These are phyloP conservation scores for Protaetia brevitarsis DNA, from an alignment of 1,140 invertebrate genomes.

Conservation along the genomic window DNA sequence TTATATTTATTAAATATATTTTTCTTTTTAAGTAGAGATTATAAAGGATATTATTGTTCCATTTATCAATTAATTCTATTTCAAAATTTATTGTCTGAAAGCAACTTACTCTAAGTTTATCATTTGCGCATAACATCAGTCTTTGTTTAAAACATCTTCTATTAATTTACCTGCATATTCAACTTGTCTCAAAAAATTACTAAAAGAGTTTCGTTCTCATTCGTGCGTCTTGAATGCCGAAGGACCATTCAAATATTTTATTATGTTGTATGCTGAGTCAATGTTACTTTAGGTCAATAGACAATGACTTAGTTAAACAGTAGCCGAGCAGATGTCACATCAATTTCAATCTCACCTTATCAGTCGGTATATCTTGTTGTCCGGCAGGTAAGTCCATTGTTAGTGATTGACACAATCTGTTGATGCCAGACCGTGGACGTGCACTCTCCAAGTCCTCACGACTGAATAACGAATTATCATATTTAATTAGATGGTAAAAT, in stretches of 20 bases:
- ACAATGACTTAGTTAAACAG: conserved; percentile 23
- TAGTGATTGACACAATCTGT: conserved; percentile 23
- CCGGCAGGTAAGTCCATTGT: conserved; percentile 5
- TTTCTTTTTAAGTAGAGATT: too few species aligned
- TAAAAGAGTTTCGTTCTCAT: neutral
- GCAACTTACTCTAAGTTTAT: too few species aligned
- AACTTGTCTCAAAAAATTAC: too few species aligned
- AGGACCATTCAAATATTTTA: neutral
- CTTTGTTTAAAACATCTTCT: too few species aligned
- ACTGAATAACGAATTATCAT: conserved; percentile 5
- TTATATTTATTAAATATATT: too few species aligned
- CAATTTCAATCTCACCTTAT: conserved; percentile 25
- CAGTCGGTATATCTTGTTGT: conserved; percentile 17
- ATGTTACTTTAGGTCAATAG: conserved; percentile 17
- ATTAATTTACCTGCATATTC: too few species aligned
- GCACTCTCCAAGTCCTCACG: neutral
- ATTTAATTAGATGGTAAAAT: conserved; percentile 4
- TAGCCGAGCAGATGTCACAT: conserved; percentile 26
- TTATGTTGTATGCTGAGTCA: neutral
- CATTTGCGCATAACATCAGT: too few species aligned
- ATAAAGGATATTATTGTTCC: too few species aligned
- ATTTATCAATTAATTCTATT: too few species aligned
- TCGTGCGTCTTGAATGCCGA: neutral
- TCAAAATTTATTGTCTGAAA: too few species aligned
- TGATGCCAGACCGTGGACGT: neutral